Conservation (phyloP, 2,113 vertebrate genomes). For the Calcarius ornatus region DNA sequence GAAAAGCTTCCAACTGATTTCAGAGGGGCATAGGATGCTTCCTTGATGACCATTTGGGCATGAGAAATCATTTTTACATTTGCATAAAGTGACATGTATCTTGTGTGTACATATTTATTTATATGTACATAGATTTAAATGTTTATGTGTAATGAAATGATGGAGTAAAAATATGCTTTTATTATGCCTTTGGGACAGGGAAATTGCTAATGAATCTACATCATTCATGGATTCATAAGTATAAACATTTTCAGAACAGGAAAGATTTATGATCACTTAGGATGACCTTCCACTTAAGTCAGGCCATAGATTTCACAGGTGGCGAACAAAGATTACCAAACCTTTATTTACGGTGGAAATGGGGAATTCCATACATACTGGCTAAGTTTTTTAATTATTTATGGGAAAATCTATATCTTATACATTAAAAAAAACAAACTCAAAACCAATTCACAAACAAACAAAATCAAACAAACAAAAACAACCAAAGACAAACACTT, state of each 20-base stretch:
- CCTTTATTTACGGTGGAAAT: background rate
- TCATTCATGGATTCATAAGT: background rate
- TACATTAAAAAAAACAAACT: background rate
- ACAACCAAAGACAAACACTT: background rate
- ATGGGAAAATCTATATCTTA: background rate
- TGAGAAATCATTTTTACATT: background rate
- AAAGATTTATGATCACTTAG: background rate
- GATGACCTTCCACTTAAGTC: background rate
- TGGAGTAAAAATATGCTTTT: background rate
- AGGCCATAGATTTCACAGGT: background rate
- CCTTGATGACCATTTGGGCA: background rate
- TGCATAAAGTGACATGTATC: background rate
- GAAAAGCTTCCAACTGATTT: background rate
- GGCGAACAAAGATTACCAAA: background rate
- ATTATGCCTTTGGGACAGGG: background rate
- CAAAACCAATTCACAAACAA: background rate
- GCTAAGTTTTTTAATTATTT: background rate
- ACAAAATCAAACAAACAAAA: background rate
- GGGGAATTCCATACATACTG: background rate
- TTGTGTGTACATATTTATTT: background rate
- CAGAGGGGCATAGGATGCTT: background rate
- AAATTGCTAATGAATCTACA: background rate
- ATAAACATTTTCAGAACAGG: background rate
- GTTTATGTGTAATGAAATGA: accelerated
- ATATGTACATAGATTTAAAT: background rate